Conservation (phyloP, 2,888 invertebrate genomes). For the Ormyrus nitidulus region DNA sequence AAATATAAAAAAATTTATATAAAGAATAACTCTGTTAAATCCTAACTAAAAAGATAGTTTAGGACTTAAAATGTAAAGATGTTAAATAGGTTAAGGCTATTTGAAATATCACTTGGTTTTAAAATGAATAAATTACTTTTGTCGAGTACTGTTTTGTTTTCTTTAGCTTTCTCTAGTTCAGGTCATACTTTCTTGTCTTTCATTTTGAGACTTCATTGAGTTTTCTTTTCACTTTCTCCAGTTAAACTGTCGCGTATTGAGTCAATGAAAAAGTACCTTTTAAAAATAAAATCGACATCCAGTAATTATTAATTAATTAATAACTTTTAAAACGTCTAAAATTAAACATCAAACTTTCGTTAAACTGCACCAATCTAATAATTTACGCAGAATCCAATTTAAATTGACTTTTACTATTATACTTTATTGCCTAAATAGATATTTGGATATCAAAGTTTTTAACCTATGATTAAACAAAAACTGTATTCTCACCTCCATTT, state of each 20-base stretch:
- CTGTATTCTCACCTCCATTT: conserved; percentile 60
- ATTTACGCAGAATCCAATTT: too few relatives aligned
- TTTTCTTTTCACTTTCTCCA: conserved; percentile 42
- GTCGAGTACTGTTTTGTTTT: conserved; percentile 16
- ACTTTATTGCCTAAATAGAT: too few relatives aligned
- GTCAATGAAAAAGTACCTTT: too few relatives aligned
- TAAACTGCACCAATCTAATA: too few relatives aligned
- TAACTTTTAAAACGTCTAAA: background rate
- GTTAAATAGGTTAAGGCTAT: background rate
- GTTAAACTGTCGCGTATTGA: too few relatives aligned
- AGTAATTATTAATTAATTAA: too few relatives aligned
- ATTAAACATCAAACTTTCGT: background rate
- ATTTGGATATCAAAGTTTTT: background rate
- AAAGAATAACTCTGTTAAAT: too few relatives aligned
- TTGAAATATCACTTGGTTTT: conserved; percentile 22
- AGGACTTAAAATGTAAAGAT: too few relatives aligned
- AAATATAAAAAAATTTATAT: background rate
- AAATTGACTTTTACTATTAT: too few relatives aligned
- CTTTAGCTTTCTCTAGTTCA: conserved; percentile 38
- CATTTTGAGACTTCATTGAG: conserved; percentile 18
- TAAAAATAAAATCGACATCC: background rate
- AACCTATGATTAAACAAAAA: background rate
- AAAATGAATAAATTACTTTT: background rate
- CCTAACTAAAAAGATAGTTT: too few relatives aligned
- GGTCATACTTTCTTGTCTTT: background rate